phyloP scores from a whole-genome alignment of 2,113 vertebrate genomes.

The Seriola quinqueradiata region DNA sequence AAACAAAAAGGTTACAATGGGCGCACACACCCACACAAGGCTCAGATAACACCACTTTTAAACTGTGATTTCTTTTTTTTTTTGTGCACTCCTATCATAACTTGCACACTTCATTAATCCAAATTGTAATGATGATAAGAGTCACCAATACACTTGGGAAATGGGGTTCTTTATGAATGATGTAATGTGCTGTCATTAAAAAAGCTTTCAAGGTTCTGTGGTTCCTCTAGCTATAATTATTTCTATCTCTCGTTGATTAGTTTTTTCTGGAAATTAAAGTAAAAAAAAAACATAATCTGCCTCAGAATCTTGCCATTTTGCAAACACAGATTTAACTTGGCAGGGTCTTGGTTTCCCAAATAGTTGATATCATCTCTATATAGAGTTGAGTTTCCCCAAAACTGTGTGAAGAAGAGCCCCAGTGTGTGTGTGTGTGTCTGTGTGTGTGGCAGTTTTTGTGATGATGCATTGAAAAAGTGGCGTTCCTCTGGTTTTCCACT shows the following conservation, averaged over 20 bases:
- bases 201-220: conserved; percentile 64
- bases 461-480: conserved; percentile 66
- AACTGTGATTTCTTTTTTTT: conserved; percentile 42
- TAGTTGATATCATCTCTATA: conserved; percentile 7
- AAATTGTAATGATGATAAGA: conserved; percentile 42
- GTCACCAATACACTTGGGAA: conserved; percentile 47
- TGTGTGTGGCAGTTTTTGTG: conserved; percentile 59
- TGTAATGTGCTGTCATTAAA: conserved; percentile 66
- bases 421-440: conserved; percentile 28
- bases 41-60: conserved; percentile 56
- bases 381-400: conserved; percentile 30
- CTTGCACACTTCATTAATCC: conserved; percentile 51
- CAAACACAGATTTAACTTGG: conserved; percentile 6
- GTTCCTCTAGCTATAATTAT: conserved; percentile 74
- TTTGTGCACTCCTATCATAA: conserved; percentile 30
- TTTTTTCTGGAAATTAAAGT: conserved; percentile 36
- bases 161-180: conserved; percentile 61
- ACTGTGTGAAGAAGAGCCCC: conserved; percentile 28
- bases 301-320: background rate
- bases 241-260: conserved; percentile 34
- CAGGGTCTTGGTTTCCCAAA: background rate
- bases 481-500: conserved; percentile 65
- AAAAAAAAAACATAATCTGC: background rate
- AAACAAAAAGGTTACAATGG: conserved; percentile 74
- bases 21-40: conserved; percentile 66